Conservation (phyloP, 2,113 vertebrate species). For the Gambusia affinis region DNA sequence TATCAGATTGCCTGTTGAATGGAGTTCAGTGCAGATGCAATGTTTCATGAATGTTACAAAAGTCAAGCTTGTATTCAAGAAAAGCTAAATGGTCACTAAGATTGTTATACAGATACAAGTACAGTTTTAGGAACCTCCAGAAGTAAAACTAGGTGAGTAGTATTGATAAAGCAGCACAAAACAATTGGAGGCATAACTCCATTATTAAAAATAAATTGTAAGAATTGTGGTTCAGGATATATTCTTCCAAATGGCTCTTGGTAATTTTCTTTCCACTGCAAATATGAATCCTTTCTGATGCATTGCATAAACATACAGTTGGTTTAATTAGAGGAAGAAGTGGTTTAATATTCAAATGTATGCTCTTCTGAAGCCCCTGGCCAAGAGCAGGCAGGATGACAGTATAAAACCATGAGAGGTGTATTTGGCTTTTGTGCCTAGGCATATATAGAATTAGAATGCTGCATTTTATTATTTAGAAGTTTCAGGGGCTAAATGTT, state of each 20-base stretch:
- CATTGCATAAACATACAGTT: neutral
- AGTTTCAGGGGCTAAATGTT: neutral
- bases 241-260: neutral
- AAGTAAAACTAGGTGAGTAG: neutral
- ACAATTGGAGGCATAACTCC: neutral
- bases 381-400: neutral
- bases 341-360: neutral
- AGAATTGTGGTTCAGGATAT: neutral
- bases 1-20: neutral
- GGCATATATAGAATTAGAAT: neutral
- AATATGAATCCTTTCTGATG: neutral
- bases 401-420: neutral
- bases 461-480: neutral
- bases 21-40: neutral
- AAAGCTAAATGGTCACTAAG: neutral
- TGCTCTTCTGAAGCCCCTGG: neutral
- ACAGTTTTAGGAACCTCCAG: no score
- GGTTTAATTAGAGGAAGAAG: neutral
- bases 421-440: neutral
- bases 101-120: no score
- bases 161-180: neutral
- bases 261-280: neutral
- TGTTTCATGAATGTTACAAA: neutral
- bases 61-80: neutral
- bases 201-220: neutral